Evolutionary conservation across 2,113 vertebrate species (phyloP).

Genomic region (Dunckerocampus dactyliophorus): DNA sequence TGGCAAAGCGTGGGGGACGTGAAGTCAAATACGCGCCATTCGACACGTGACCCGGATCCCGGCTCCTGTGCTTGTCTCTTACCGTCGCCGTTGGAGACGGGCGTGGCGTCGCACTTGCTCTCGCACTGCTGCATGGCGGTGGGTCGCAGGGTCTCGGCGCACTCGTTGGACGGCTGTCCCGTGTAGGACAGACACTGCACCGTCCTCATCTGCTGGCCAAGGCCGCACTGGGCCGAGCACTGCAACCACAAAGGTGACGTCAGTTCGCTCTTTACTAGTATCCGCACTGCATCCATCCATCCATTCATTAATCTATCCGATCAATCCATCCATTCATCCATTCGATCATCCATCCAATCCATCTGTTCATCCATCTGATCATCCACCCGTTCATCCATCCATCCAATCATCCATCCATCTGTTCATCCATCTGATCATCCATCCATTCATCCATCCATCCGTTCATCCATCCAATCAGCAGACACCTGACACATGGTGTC

Average conservation of each 20-base stretch:
- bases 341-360: too few species aligned
- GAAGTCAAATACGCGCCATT: slow-evolving; percentile 1
- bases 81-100: slow-evolving; percentile 90
- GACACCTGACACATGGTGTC: too few species aligned
- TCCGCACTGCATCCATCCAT: too few species aligned
- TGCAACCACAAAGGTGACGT: slow-evolving; percentile 49
- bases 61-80: slow-evolving; percentile 41
- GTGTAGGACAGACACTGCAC: slow-evolving; percentile 96
- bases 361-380: too few species aligned
- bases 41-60: too few species aligned
- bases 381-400: too few species aligned
- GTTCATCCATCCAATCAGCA: too few species aligned
- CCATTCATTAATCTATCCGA: too few species aligned
- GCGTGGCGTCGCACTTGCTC: slow-evolving; percentile 93
- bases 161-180: slow-evolving; percentile 88
- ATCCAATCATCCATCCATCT: too few species aligned
- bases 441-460: too few species aligned
- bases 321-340: too few species aligned
- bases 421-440: too few species aligned
- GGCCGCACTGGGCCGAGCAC: slow-evolving; percentile 96
- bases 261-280: neutral
- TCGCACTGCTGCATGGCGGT: slow-evolving; percentile 94
- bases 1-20: neutral
- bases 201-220: slow-evolving; percentile 93
- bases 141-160: slow-evolving; percentile 82